Evolutionary conservation across 2,797 vertebrate genomes (phyloP).

Genomic region (Darevskia nairensis): DNA sequence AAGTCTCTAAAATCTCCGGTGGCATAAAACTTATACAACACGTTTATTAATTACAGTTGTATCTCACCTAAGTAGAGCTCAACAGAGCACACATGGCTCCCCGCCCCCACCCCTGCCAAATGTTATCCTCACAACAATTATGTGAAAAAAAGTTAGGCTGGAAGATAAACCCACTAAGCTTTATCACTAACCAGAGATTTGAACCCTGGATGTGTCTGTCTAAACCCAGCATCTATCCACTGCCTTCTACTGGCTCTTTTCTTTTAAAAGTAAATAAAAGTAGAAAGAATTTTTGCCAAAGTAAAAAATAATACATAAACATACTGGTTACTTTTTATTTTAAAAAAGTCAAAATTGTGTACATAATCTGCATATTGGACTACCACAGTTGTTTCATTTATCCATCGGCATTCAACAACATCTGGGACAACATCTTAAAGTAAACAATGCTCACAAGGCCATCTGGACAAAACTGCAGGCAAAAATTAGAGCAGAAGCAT

Average conservation of each 20-base stretch:
- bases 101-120: not conserved
- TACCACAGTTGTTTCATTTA: conserved; percentile 79
- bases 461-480: conserved; percentile 94
- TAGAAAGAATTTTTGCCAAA: not conserved
- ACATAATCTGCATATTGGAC: conserved; percentile 77
- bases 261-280: conserved; percentile 37
- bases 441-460: conserved; percentile 98
- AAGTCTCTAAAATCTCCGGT: not conserved
- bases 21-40: not conserved
- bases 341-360: conserved; percentile 62
- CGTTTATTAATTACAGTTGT: not conserved
- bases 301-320: conserved; percentile 27
- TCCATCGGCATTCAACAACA: conserved; percentile 84
- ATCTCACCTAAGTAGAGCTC: not conserved
- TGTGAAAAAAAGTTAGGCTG: not conserved
- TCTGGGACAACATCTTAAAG: conserved; percentile 95
- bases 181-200: not conserved
- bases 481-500: conserved; percentile 93
- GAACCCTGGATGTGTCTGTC: not conserved
- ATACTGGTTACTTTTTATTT: conserved; percentile 61
- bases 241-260: not conserved
- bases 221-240: not conserved
- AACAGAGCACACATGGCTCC: not conserved
- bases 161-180: not conserved
- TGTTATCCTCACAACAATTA: not conserved